These are phyloP conservation scores for Pterocles gutturalis DNA, from an alignment of 2,113 vertebrate species.

Conservation along the genomic window DNA sequence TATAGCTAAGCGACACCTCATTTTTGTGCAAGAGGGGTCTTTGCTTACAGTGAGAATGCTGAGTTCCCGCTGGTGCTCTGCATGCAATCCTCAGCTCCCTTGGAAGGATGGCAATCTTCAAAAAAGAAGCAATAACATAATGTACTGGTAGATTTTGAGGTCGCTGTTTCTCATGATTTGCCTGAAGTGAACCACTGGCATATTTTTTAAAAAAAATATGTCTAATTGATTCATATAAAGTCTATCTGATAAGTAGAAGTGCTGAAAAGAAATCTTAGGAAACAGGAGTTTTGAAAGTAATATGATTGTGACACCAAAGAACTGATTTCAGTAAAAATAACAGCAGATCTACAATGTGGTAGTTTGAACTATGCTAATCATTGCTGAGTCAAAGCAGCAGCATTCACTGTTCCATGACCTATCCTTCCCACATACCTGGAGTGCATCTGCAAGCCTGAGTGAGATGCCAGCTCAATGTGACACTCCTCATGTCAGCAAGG, in stretches of 20 bases:
- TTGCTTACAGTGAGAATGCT: background rate
- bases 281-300: background rate
- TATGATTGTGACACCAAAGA: background rate
- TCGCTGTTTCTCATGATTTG: background rate
- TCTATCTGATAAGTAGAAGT: background rate
- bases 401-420: background rate
- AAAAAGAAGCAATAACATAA: background rate
- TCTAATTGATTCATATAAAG: background rate
- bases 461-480: background rate
- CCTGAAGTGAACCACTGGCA: background rate
- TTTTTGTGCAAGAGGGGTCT: background rate
- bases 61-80: background rate
- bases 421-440: background rate
- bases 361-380: background rate
- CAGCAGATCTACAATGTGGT: background rate
- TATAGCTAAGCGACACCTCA: accelerated
- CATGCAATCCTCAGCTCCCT: background rate
- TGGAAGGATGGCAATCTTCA: background rate
- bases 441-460: background rate
- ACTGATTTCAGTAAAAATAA: background rate
- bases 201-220: background rate
- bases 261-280: background rate
- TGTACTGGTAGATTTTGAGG: background rate
- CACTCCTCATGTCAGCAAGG: background rate
- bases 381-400: background rate